Evolutionary conservation across 2,113 vertebrate genomes (phyloP).

Genomic region (Edolisoma coerulescens): DNA sequence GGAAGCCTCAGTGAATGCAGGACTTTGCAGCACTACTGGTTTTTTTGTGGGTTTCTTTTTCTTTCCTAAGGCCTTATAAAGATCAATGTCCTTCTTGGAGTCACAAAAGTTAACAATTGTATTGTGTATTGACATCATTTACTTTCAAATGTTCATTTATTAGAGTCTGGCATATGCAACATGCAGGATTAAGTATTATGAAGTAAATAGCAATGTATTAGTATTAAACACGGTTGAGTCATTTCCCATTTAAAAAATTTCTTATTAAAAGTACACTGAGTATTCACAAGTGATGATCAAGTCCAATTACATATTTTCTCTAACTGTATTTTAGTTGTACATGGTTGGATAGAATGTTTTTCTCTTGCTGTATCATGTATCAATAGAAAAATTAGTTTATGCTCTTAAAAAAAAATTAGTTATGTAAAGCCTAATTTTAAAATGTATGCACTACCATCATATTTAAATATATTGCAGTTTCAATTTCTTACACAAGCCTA

Average conservation of each 20-base stretch:
- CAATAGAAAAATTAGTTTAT: background rate
- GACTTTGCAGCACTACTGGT: background rate
- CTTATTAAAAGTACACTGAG: background rate
- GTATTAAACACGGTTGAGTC: background rate
- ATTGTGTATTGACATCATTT: background rate
- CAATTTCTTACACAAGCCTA: background rate
- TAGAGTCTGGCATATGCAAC: background rate
- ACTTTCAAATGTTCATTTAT: background rate
- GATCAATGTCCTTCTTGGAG: background rate
- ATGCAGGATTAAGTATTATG: background rate
- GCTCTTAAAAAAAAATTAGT: background rate
- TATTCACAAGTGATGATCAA: background rate
- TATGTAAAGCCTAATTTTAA: background rate
- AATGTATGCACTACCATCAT: background rate
- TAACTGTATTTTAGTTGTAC: background rate
- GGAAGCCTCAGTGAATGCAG: background rate
- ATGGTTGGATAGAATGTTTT: background rate
- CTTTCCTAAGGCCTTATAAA: background rate
- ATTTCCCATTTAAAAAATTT: background rate
- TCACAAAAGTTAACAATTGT: background rate
- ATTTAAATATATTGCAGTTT: background rate
- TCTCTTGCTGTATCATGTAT: background rate
- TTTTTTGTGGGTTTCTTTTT: background rate
- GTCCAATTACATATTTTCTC: background rate
- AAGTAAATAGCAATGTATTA: background rate